Percentiles rank a stretch among this genome's conserved stretches.
Conservation (phyloP, 2,888 invertebrate genomes). For the Sminthurinus aureus region DNA sequence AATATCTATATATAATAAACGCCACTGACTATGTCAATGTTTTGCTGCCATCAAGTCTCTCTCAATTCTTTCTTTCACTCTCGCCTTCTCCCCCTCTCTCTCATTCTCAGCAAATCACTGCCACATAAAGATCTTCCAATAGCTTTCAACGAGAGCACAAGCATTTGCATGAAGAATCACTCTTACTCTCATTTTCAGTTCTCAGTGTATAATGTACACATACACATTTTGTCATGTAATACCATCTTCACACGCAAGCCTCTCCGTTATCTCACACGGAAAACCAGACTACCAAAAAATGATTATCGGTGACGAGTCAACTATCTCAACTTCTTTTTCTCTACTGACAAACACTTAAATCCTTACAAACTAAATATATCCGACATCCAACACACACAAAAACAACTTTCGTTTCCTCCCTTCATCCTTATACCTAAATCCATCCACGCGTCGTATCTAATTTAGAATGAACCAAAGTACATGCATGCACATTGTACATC, state of each 20-base stretch:
- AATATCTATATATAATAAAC: not conserved
- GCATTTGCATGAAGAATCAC: conserved; percentile 34
- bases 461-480: no score
- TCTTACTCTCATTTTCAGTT: not conserved
- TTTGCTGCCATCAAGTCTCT: conserved; percentile 6
- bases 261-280: not conserved
- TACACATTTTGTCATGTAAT: not conserved
- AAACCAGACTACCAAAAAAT: conserved; percentile 19
- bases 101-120: not conserved
- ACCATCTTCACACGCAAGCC: conserved; percentile 22
- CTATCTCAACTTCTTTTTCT: not conserved
- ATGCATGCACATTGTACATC: no score
- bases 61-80: not conserved
- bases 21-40: conserved; percentile 22
- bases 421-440: not conserved
- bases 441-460: conserved; percentile 7
- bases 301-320: not conserved
- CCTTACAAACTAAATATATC: not conserved
- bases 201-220: not conserved
- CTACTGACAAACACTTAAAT: not conserved
- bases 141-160: not conserved
- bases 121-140: conserved; percentile 10
- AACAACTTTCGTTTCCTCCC: no score
- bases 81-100: not conserved
- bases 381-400: no score